phyloP scores from a whole-genome alignment of 2,797 vertebrate genomes.

The Neosilurus hyrtlii region DNA sequence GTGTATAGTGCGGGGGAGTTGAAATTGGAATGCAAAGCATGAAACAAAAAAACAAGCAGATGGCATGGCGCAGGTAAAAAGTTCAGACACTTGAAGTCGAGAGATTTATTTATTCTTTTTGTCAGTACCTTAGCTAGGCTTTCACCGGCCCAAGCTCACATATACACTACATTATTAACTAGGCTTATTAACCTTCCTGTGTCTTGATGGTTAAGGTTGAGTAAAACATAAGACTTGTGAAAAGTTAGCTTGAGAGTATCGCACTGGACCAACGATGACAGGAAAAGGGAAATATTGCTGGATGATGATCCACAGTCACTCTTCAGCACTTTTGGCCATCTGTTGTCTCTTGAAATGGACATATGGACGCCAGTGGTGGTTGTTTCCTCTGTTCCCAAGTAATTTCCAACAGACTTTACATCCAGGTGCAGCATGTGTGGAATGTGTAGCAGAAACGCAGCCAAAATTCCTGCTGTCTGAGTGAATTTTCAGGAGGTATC shows the following conservation, averaged over 20 bases:
- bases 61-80: background rate
- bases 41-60: background rate
- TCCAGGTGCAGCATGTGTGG: conserved; percentile 31
- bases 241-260: background rate
- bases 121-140: background rate
- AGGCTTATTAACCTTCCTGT: background rate
- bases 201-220: background rate
- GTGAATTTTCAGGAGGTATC: background rate
- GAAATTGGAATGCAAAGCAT: background rate
- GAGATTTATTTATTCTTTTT: background rate
- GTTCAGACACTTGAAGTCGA: background rate
- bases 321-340: background rate
- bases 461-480: conserved; percentile 33
- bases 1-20: background rate
- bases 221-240: background rate
- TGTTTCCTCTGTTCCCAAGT: background rate
- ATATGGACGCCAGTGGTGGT: background rate
- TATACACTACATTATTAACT: background rate
- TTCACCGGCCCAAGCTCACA: background rate
- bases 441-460: conserved; percentile 16
- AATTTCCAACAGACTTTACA: conserved; percentile 2
- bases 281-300: conserved; percentile 3
- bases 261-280: background rate
- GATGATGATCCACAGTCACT: background rate
- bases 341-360: conserved; percentile 9